Conservation (phyloP, 2,888 invertebrate species). For the Agonum fuliginosum region DNA sequence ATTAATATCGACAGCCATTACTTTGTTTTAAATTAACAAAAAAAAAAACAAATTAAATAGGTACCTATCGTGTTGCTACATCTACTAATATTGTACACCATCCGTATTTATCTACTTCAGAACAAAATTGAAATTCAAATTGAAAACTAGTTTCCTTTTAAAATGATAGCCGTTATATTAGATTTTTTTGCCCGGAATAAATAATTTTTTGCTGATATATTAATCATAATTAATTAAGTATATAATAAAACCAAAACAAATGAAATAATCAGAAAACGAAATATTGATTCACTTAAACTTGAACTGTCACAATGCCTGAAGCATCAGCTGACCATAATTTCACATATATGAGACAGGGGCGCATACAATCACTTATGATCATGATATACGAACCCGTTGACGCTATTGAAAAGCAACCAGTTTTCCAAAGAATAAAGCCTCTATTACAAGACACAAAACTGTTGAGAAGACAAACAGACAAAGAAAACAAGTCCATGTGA, state of each 20-base stretch:
- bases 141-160: too few species aligned
- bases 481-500: conserved; percentile 34
- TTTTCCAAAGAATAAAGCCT: conserved; percentile 11
- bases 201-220: too few species aligned
- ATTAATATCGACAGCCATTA: too few species aligned
- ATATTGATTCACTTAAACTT: conserved; percentile 47
- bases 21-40: too few species aligned
- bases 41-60: too few species aligned
- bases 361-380: conserved; percentile 27
- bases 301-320: conserved; percentile 31
- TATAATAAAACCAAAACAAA: background rate
- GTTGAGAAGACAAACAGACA: conserved; percentile 22
- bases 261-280: background rate
- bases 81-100: too few species aligned
- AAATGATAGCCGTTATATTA: too few species aligned
- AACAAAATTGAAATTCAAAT: too few species aligned
- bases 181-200: too few species aligned
- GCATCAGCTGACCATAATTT: conserved; percentile 45
- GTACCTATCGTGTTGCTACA: too few species aligned
- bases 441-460: conserved; percentile 33
- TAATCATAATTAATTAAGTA: background rate
- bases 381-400: conserved; percentile 29
- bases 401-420: conserved; percentile 35
- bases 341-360: background rate
- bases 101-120: too few species aligned